Base-by-base conservation (phyloP, 1,140 invertebrate species). In the Limonius californicus region DNA sequence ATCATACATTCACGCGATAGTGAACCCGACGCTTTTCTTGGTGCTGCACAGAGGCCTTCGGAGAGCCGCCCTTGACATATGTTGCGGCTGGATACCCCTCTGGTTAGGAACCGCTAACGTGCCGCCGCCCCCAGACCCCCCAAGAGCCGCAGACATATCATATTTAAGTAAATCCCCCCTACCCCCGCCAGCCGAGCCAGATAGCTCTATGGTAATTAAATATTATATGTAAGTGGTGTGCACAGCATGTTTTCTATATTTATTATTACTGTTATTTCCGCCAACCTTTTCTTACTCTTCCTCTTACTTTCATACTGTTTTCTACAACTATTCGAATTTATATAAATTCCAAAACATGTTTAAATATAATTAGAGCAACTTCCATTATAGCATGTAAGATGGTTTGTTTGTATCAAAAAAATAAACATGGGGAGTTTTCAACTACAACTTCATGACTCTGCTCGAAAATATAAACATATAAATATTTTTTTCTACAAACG, bases 1-100 rank as follows among this genome's bases (percentile, higher is more conserved):
- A 74, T 91, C 90, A 35, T 92, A 92, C 77, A 86, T 91, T 54
- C 91, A 94, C 77, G 89, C 90, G 7, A 91, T 91, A 68, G 88
- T 92, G 45, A 93, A 93, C 74, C 91, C 91, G 0, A 85, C 88
- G 7, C 78, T 94, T 42, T 91, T 94, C 74, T 80, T 94, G 64
- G 84, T 88, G 18, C 80, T 94, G 21, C 90, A 94, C 72, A 82
- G 85, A 20, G 88, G 88, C 1, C 76, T 91, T n/a, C 79, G 89
- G 7, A 81, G 85, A 32, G 88, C 88, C 0, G 83, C 85, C 18
- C 77, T 86, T 6, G 86, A 89, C 68, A 76, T 89, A 7, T 89
- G 88, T 78, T 90, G 87, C 72, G 84, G 85, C 3, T 89, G 87
- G 83, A 68, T 84, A 83, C 82, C 85, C 57, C 82, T 84, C 74